Base-by-base conservation (phyloP, 2,888 invertebrate genomes). In the Andrena bicolor region DNA sequence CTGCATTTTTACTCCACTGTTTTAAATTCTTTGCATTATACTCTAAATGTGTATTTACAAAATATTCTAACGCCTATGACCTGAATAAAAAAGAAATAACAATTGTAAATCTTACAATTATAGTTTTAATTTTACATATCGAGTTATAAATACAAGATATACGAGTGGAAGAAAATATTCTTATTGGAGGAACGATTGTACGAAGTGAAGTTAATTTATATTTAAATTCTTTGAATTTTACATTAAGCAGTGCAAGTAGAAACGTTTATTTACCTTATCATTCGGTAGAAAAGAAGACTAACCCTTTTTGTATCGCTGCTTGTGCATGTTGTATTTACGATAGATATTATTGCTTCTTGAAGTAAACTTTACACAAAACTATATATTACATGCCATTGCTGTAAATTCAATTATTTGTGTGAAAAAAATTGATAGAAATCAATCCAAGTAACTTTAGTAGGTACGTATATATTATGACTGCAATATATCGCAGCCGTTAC, bases 1-100 rank as follows among this genome's bases (percentile, higher is more conserved):
- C 72, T 80, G 81, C 89, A 89, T 85, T 28, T 86, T 85, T 73
- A 28, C 51, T 26, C 8, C 28, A 51, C 35, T 82, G 26, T 58
- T 78, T 83, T 69, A 83, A 75, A 72, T 53, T 35, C 32, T 75
- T 73, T 5, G 63, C 83, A 83, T 83, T 28, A 49, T 83, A 82
- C 32, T 60, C 20, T 35, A 35, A 53, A 49, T n/a, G 8, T 41
- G 20, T 71, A 70, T 28, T 35, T 69, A 23, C 28, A 58, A 69
- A 72, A 20, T 71, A 63, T 30, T 30, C 4, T 53, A 63, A 53
- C 32, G 30, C 28, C 2, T 58, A 66, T 23, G 23, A 69, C 35
- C 82, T 82, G 74, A 49, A 70, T 8, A 30, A 56, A 60, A 58
- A 28, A 63, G 2, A 7, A 28, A 48, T 51, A 51, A 70, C 13